Base-by-base conservation (phyloP, 2,797 vertebrate genomes). In the Huso huso region DNA sequence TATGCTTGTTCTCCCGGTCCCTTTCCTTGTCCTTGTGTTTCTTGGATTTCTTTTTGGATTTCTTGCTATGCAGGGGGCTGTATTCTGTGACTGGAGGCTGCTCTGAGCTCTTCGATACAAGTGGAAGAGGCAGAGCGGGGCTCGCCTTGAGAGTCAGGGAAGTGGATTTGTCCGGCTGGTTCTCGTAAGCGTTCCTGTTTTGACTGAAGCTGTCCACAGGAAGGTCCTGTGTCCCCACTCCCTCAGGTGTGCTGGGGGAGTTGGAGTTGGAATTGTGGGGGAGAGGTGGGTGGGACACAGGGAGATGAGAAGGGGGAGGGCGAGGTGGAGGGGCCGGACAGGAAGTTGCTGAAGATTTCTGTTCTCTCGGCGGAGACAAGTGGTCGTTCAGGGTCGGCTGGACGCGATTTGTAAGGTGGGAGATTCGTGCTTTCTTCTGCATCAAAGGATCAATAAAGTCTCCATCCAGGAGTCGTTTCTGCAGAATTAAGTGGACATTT, bases 391-490 rank as follows among this genome's bases (percentile, higher is more conserved):
- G 69, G 0, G 85, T 72, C 1, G 80, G 78, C 0, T 85, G 84
- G 63, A 87, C 85, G 75, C 90, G 86, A 51, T 77, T 93, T 73
- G 72, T 89, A 73, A 94, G 84, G 78, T 89, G 92, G 76, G 93
- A 93, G 80, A 94, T 93, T 69, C 93, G 90, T 69, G 88, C 83
- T 85, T 93, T 96, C 79, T 95, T 96, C 70, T 80, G 88, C 67
- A 91, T 88, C 82, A 94, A 75, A 48, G 93, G 93, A 77, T 90
- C 85, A 1, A 89, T 92, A 77, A 92, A 94, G 70, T 92, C 85
- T 2, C 81, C 83, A 73, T 88, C 88, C 62, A 80, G 74, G 76
- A 71, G 81, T 7, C 82, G 86, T 78, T 94, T 97, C 94, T 97
- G 78, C 6, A 9, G 23, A 37, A 37, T 2, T 61, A 50, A 7